These are phyloP conservation scores for Thumatha senex DNA, from an alignment of 2,888 invertebrate genomes.

Conservation along the genomic window DNA sequence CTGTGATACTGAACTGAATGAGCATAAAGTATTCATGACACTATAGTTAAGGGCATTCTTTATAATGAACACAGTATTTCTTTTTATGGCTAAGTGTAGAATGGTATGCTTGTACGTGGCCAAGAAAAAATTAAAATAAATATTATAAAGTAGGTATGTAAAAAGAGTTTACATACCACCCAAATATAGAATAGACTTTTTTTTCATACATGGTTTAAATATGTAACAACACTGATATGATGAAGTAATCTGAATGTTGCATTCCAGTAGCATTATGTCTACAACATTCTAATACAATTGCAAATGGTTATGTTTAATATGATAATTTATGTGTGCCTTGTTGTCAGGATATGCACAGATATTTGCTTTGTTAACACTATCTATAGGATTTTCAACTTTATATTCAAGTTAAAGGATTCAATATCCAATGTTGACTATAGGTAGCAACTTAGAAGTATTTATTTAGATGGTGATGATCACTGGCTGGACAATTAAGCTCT, in stretches of 20 bases:
- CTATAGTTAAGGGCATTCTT: neutral
- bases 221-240: neutral
- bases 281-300: constrained; percentile 6
- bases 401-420: constrained; percentile 9
- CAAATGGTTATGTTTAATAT: constrained; percentile 55
- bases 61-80: neutral
- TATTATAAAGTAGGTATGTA: no score
- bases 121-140: no score
- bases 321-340: constrained; percentile 61
- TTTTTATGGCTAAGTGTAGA: neutral
- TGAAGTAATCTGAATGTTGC: neutral
- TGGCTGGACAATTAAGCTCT: constrained; percentile 49
- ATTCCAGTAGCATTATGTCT: neutral
- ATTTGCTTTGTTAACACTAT: constrained; percentile 39
- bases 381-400: constrained; percentile 20
- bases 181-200: no score
- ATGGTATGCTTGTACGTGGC: no score
- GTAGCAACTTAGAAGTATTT: constrained; percentile 9
- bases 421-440: constrained; percentile 26
- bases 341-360: constrained; percentile 44
- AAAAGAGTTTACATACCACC: no score
- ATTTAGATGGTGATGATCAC: constrained; percentile 16
- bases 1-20: constrained; percentile 1
- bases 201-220: neutral
- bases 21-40: neutral